Evolutionary conservation across 2,113 vertebrate species (phyloP).

Genomic region (Amazona guildingii): DNA sequence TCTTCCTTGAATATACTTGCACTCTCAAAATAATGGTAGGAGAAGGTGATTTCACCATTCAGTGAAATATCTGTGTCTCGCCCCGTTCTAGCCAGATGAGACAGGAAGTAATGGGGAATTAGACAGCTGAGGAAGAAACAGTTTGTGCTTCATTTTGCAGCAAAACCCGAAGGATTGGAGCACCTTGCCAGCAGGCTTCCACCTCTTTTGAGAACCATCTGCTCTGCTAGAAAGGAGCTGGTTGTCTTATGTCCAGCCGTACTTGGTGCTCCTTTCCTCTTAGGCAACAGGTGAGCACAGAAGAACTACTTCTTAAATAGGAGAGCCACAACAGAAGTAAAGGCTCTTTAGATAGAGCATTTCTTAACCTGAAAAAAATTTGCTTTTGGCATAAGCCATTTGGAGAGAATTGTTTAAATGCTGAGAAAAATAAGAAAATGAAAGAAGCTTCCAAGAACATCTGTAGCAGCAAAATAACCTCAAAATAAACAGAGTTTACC

Average conservation of each 20-base stretch:
- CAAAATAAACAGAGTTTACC: not conserved
- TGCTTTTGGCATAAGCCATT: not conserved
- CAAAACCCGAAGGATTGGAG: not conserved
- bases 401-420: not conserved
- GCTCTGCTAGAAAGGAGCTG: not conserved
- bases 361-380: not conserved
- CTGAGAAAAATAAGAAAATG: not conserved
- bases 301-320: not conserved
- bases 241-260: not conserved
- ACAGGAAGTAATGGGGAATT: not conserved
- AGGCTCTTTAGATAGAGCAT: not conserved
- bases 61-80: rapidly evolving
- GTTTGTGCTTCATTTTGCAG: not conserved
- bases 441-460: not conserved
- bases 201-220: not conserved
- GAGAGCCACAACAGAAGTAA: not conserved
- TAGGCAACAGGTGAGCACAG: rapidly evolving
- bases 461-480: not conserved
- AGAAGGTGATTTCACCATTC: not conserved
- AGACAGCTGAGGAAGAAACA: not conserved
- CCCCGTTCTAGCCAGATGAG: not conserved
- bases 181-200: not conserved
- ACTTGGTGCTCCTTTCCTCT: not conserved
- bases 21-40: not conserved
- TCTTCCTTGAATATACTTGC: not conserved